Percentiles rank a stretch among this genome's conserved stretches.
Evolutionary conservation across 1,140 invertebrate genomes (phyloP).

Genomic region (Mylabris phalerata): DNA sequence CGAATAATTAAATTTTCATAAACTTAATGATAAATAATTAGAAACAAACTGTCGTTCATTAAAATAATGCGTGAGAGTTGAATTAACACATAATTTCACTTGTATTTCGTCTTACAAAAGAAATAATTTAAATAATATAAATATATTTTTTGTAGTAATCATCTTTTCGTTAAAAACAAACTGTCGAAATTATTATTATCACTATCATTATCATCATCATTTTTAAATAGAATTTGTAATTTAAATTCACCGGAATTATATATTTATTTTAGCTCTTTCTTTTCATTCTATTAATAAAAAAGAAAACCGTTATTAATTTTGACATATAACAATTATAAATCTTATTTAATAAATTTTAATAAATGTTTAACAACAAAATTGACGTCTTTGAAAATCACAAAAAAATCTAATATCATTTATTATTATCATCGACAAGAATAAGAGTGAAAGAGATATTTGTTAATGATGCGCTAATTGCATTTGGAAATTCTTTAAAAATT

Average conservation of each 20-base stretch:
- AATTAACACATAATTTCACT: slow-evolving; percentile 10
- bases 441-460: too few species aligned
- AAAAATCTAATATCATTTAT: too few species aligned
- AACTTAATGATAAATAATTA: not conserved
- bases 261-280: not conserved
- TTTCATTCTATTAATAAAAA: too few species aligned
- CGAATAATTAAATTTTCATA: slow-evolving; percentile 9
- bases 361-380: too few species aligned
- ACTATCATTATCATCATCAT: slow-evolving; percentile 6
- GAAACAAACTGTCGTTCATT: not conserved
- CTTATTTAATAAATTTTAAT: too few species aligned
- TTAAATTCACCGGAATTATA: slow-evolving; percentile 5
- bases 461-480: too few species aligned
- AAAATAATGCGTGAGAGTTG: slow-evolving; percentile 1
- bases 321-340: too few species aligned
- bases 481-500: too few species aligned
- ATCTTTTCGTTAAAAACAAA: slow-evolving; percentile 6
- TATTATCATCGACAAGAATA: too few species aligned
- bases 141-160: slow-evolving; percentile 3
- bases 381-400: too few species aligned
- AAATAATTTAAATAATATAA: not conserved
- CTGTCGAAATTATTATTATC: not conserved
- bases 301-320: too few species aligned
- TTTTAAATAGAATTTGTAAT: slow-evolving; percentile 1
- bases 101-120: too few species aligned